phyloP scores from a whole-genome alignment of 2,888 invertebrate genomes.

The Resseliella maxima region DNA sequence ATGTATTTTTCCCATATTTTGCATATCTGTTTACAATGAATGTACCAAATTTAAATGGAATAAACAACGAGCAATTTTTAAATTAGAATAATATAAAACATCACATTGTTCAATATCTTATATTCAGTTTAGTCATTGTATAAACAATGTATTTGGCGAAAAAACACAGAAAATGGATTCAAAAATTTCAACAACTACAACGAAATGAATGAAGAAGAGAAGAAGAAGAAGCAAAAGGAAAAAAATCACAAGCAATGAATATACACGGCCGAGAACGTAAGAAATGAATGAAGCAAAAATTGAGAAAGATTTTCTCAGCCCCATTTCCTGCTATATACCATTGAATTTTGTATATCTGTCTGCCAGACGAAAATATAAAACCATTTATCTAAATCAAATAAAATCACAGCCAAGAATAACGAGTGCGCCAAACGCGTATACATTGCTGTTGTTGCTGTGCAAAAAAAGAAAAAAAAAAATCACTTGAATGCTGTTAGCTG shows the following conservation, averaged over 20 bases:
- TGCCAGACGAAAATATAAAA: conserved; percentile 29
- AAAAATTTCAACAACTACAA: background rate
- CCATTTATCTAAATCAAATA: conserved; percentile 52
- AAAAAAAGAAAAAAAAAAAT: background rate
- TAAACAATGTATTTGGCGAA: background rate
- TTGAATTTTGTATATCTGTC: conserved; percentile 27
- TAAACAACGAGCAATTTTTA: background rate
- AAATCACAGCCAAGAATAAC: background rate
- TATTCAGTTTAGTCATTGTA: background rate
- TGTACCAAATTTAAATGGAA: background rate
- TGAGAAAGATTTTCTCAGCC: background rate
- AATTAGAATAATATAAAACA: background rate
- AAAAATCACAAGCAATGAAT: background rate
- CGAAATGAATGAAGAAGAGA: background rate
- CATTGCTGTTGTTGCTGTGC: background rate
- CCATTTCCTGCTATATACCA: background rate
- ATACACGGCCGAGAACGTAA: background rate
- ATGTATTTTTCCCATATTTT: background rate
- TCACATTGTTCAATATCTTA: conserved; percentile 3
- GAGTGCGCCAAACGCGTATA: background rate
- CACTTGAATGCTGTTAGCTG: background rate
- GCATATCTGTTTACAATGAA: background rate
- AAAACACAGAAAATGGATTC: background rate
- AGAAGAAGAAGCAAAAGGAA: background rate
- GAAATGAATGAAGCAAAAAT: background rate